Evolutionary conservation across 1,140 invertebrate species (phyloP).

Genomic region (Himalopsyche phryganea): DNA sequence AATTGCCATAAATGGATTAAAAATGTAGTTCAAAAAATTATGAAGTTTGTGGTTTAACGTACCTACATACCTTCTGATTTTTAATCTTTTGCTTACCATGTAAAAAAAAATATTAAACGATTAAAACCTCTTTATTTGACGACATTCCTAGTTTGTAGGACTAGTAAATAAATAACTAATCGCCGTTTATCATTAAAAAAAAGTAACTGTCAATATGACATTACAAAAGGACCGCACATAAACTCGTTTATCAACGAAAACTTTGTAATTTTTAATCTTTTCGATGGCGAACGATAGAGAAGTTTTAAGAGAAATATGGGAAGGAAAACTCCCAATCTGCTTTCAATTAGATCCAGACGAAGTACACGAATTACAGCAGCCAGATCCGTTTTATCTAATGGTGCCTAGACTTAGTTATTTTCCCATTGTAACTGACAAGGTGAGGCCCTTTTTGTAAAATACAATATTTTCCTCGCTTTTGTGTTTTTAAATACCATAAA

Average conservation of each 20-base stretch:
- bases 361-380: conserved; percentile 79
- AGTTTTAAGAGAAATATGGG: conserved; percentile 91
- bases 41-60: too few species aligned
- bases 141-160: too few species aligned
- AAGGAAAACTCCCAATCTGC: conserved; percentile 88
- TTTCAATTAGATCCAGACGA: conserved; percentile 86
- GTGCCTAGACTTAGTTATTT: conserved; percentile 93
- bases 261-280: not conserved
- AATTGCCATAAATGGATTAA: too few species aligned
- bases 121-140: too few species aligned
- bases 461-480: too few species aligned
- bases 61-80: too few species aligned
- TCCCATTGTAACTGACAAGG: conserved; percentile 93
- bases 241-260: not conserved
- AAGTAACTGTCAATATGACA: not conserved
- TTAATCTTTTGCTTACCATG: too few species aligned
- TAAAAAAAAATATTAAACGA: too few species aligned
- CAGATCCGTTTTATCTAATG: conserved; percentile 92
- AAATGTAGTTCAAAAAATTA: too few species aligned
- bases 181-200: too few species aligned
- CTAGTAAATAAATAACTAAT: too few species aligned
- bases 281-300: conserved; percentile 88
- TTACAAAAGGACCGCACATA: not conserved
- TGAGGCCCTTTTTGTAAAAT: conserved; percentile 41
- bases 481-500: too few species aligned